Evolutionary conservation across 2,113 vertebrate genomes (phyloP), one percentile per base, ranked within the genome.

Genomic region (Cyrtonyx montezumae): DNA sequence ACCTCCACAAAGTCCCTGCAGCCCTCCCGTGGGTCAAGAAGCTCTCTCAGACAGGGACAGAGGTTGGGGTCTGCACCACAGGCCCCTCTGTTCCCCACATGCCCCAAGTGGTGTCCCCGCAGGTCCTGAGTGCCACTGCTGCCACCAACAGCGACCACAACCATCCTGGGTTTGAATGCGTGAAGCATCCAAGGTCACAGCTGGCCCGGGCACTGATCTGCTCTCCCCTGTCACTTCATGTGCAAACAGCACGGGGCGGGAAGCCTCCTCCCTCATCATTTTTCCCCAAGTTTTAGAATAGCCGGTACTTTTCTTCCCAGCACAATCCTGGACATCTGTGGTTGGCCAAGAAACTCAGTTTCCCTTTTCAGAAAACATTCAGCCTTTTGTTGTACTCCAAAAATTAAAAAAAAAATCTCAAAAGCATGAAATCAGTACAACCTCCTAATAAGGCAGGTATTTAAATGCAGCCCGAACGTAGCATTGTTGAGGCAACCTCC

Each of bases 391-490:
- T 88, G 74, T 13, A 82, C 8, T 3, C 46, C 5, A 28, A 53
- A 2, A 37, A 34, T 48, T 37, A 37, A 37, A 37, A 37, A 37
- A 15, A 34, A 45, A n/a, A 17, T 46, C 80, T 96, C 83, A 91
- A 88, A 86, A 13, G 82, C 73, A 79, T 43, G 58, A 93, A 94
- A 96, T 86, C 65, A 76, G 93, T 61, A 36, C 65, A 91, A 88
- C 55, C 88, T 53, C 51, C 92, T 91, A 94, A 94, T 90, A 91
- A 96, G 94, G 36, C 79, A 87, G 63, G 93, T 91, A 95, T 96
- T 95, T 94, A 96, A 96, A 95, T 93, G 93, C 95, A 94, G 63
- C 83, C 90, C 94, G 90, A 96, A 94, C 42, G 88, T 63, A 46
- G 94, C 6, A 95, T 96, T 96, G 95, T 96, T 93, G 91, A 84